Percentiles rank a stretch among this genome's conserved stretches.
Conservation (phyloP, 2,888 invertebrate genomes). For the Aelia acuminata region DNA sequence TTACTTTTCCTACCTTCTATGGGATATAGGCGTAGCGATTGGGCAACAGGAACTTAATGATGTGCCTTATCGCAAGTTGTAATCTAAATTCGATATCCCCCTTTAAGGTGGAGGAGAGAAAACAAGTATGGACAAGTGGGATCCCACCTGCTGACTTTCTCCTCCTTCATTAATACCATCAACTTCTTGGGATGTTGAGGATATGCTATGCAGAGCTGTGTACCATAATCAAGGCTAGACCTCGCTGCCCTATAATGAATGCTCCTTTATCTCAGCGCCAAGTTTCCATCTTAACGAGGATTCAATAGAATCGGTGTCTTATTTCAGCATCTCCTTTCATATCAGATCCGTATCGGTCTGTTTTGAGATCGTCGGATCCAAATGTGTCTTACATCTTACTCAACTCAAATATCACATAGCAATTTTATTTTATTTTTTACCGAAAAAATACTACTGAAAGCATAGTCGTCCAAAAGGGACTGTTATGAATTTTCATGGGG, state of each 20-base stretch:
- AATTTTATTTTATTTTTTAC: no score
- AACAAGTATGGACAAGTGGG: neutral
- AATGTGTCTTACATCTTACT: neutral
- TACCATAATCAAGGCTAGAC: neutral
- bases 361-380: neutral
- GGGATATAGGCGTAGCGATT: neutral
- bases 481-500: no score
- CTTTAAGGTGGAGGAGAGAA: conserved; percentile 8
- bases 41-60: neutral
- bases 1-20: neutral
- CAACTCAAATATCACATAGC: neutral
- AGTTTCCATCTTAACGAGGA: conserved; percentile 21
- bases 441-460: no score
- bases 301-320: neutral
- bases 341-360: neutral
- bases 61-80: neutral
- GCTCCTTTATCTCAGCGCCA: neutral
- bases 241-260: neutral
- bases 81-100: conserved; percentile 13
- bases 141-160: conserved; percentile 14
- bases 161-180: neutral
- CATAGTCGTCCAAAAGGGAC: no score
- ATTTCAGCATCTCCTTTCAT: neutral
- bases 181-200: neutral
- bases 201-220: neutral